Percentiles rank a stretch among this genome's conserved stretches.
These are phyloP conservation scores for Hydrocynus forskahlii DNA, from an alignment of 2,797 vertebrate species.

Conservation along the genomic window DNA sequence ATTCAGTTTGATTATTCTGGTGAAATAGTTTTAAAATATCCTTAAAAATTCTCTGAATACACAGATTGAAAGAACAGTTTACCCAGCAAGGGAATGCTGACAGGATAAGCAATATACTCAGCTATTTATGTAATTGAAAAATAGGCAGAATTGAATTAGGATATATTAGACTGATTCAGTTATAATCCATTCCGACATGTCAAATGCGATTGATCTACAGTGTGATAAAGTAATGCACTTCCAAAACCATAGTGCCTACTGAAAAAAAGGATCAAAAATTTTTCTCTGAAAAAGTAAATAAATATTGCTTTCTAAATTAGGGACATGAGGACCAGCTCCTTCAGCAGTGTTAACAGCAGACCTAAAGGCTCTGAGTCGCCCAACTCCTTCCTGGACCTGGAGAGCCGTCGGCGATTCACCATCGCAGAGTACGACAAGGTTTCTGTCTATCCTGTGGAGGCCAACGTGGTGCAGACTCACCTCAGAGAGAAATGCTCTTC, in stretches of 20 bases:
- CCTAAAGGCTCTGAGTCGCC: conserved; percentile 84
- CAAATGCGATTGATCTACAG: not conserved
- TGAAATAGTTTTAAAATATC: no score
- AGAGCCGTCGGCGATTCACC: conserved; percentile 79
- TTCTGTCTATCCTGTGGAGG: conserved; percentile 72
- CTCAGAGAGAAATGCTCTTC: conserved; percentile 83
- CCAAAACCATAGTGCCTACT: no score
- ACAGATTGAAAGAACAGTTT: no score
- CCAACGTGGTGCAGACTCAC: conserved; percentile 76
- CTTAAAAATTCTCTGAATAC: no score
- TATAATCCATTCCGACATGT: not conserved
- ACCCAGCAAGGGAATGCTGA: not conserved
- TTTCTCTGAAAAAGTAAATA: not conserved
- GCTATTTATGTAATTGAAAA: no score
- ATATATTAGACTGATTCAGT: not conserved
- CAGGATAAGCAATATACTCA: not conserved
- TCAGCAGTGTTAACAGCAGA: conserved; percentile 55
- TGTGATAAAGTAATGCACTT: no score
- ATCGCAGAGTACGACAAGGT: conserved; percentile 78
- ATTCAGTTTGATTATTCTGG: no score
- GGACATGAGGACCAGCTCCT: conserved; percentile 70
- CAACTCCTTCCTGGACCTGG: conserved; percentile 88
- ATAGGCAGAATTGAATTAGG: not conserved
- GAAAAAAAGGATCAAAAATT: not conserved
- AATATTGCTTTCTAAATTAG: conserved; percentile 63